A percentile compares a stretch with the other conserved stretches of the same genome.
Evolutionary conservation across 2,113 vertebrate genomes (phyloP).

Genomic region (Diadophis punctatus): DNA sequence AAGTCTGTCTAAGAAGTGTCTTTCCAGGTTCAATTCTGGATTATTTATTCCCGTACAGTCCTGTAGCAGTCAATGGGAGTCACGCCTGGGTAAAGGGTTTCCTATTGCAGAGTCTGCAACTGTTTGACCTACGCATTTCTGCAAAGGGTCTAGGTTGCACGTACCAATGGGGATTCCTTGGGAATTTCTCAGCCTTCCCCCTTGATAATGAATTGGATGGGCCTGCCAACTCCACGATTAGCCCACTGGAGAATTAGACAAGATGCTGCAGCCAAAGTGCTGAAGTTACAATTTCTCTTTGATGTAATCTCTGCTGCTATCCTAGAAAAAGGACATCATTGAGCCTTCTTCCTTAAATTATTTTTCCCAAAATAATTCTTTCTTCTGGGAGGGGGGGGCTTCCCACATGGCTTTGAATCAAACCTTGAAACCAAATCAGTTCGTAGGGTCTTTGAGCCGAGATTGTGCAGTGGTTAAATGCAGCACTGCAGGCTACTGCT

Average conservation of each 20-base stretch:
- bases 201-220: not conserved
- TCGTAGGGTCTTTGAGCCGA: too few species aligned
- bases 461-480: too few species aligned
- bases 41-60: not conserved
- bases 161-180: not conserved
- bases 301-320: not conserved
- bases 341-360: not conserved
- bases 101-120: not conserved
- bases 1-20: not conserved
- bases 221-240: not conserved
- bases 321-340: not conserved
- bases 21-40: not conserved
- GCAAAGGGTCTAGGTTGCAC: rapidly evolving
- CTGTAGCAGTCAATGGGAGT: not conserved
- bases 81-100: not conserved
- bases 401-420: too few species aligned
- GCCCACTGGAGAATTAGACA: not conserved
- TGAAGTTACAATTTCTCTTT: not conserved
- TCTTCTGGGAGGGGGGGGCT: too few species aligned
- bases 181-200: not conserved
- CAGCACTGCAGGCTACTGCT: too few species aligned
- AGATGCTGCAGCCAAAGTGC: not conserved
- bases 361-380: too few species aligned
- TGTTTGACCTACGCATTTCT: not conserved
- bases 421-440: too few species aligned